Conservation (phyloP, 2,797 vertebrate genomes). For the Ciconia nigra region DNA sequence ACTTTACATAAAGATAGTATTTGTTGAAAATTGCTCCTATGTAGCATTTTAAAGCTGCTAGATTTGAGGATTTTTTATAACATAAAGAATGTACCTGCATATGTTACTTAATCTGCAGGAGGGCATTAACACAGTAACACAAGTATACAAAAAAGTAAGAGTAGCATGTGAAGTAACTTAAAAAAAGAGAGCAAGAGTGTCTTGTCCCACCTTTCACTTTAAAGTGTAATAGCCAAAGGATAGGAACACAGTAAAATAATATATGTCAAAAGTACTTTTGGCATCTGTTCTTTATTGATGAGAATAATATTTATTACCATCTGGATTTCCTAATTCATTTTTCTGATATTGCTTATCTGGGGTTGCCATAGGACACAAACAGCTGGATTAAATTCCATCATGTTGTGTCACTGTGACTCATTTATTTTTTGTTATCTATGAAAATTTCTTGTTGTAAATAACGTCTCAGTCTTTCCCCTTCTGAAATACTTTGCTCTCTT, state of each 20-base stretch:
- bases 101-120: neutral
- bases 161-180: neutral
- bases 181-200: neutral
- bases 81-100: neutral
- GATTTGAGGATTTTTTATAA: neutral
- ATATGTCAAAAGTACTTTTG: constrained; percentile 7
- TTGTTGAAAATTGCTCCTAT: neutral
- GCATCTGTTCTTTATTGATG: constrained; percentile 48
- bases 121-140: neutral
- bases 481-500: neutral
- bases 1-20: neutral
- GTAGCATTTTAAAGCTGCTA: neutral
- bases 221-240: neutral
- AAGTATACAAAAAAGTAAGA: neutral
- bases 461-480: neutral
- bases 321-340: constrained; percentile 15
- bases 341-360: constrained; percentile 35
- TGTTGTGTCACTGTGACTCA: constrained; percentile 58
- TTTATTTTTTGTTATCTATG: constrained; percentile 60
- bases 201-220: neutral
- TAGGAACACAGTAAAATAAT: neutral
- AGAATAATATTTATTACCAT: constrained; percentile 28
- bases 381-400: constrained; percentile 52
- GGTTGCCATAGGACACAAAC: constrained; percentile 44
- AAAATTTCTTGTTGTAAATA: constrained; percentile 57